Percentiles rank a stretch among this genome's conserved stretches.
Evolutionary conservation across 2,888 invertebrate species (phyloP).

Genomic region (Cylloceria caligata): DNA sequence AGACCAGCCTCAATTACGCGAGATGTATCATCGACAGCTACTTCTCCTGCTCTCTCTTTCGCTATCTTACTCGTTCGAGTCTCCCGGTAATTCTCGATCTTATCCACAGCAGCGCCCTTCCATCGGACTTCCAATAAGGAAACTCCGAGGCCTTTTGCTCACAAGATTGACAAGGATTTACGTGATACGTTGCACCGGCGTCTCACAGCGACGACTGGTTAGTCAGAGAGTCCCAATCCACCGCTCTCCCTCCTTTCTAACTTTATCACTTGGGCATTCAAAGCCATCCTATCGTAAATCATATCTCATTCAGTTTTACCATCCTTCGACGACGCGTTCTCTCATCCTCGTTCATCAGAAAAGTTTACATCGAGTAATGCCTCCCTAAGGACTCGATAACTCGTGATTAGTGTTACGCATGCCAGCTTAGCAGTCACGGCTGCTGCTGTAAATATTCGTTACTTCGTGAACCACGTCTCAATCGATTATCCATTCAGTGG

Average conservation of each 20-base stretch:
- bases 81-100: constrained; percentile 22
- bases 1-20: constrained; percentile 52
- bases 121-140: constrained; percentile 1
- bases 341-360: neutral
- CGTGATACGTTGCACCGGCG: too few relatives aligned
- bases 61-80: neutral
- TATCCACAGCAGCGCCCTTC: neutral
- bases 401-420: constrained; percentile 25
- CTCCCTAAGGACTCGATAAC: constrained; percentile 35
- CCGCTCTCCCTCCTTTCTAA: neutral
- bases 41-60: constrained; percentile 1
- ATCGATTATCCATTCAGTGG: constrained; percentile 17
- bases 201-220: too few relatives aligned
- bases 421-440: neutral
- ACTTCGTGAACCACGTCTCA: neutral
- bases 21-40: constrained; percentile 29
- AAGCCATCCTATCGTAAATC: constrained; percentile 40
- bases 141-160: constrained; percentile 16
- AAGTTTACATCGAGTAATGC: constrained; percentile 2
- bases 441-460: neutral
- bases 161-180: constrained; percentile 15
- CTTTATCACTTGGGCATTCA: constrained; percentile 17
- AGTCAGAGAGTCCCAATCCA: constrained; percentile 6
- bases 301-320: constrained; percentile 26
- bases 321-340: neutral